phyloP scores from a whole-genome alignment of 1,140 invertebrate genomes.

The Heliothis subflexa region DNA sequence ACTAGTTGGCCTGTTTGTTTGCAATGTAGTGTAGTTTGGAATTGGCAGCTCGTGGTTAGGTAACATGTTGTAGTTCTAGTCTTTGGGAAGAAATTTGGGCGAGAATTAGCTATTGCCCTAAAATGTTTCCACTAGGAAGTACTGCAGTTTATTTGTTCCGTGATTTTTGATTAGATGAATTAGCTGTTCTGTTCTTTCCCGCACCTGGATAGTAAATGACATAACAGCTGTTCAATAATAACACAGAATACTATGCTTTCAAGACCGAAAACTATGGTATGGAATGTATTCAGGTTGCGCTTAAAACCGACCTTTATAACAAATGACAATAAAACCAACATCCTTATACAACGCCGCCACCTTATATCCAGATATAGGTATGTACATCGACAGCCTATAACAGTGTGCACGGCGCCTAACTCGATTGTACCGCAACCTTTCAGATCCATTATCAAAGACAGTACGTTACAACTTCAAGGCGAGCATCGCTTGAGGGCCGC shows the following conservation, averaged over 20 bases:
- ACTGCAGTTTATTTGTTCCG: too few species aligned
- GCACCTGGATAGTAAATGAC: too few species aligned
- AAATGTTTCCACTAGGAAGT: too few species aligned
- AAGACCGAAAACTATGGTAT: too few species aligned
- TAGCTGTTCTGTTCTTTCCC: too few species aligned
- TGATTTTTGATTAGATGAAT: too few species aligned
- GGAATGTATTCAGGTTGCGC: too few species aligned
- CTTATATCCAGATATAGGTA: slow-evolving; percentile 19
- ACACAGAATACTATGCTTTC: too few species aligned
- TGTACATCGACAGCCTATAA: slow-evolving; percentile 5
- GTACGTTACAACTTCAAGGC: slow-evolving; percentile 54
- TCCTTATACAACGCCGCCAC: slow-evolving; percentile 9
- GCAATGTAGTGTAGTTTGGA: too few species aligned
- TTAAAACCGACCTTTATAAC: not conserved
- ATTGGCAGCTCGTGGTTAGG: not conserved
- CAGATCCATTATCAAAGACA: slow-evolving; percentile 55
- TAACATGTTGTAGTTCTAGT: not conserved
- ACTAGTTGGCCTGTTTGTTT: not conserved
- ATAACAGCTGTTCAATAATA: too few species aligned
- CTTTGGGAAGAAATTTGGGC: too few species aligned
- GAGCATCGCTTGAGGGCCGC: slow-evolving; percentile 48
- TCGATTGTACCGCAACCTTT: slow-evolving; percentile 50
- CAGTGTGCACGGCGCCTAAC: slow-evolving; percentile 34
- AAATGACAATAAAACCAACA: not conserved
- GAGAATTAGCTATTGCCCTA: too few species aligned